Conservation (phyloP, 2,113 vertebrate genomes). For the Perccottus glenii region DNA sequence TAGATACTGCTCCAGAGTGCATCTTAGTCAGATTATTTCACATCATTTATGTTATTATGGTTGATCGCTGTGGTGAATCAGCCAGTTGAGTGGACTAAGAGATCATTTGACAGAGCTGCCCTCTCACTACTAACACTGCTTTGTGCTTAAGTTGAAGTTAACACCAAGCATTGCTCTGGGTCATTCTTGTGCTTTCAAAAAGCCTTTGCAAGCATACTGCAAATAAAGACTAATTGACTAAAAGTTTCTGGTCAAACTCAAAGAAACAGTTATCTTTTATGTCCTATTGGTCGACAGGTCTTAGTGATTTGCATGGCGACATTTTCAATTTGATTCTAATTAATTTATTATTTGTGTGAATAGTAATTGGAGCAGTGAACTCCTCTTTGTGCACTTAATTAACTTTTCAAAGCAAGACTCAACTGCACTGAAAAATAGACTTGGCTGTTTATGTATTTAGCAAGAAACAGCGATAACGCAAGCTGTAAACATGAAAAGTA, state of each 20-base stretch:
- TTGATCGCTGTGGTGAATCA: constrained; percentile 72
- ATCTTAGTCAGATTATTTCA: constrained; percentile 61
- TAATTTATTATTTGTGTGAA: constrained; percentile 76
- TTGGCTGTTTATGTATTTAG: constrained; percentile 18
- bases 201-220: not conserved
- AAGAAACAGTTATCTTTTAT: not conserved
- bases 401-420: constrained; percentile 51
- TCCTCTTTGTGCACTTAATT: constrained; percentile 57
- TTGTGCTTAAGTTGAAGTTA: too few relatives aligned
- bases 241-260: not conserved
- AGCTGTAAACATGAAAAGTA: constrained; percentile 24
- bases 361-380: constrained; percentile 61
- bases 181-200: too few relatives aligned
- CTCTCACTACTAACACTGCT: too few relatives aligned
- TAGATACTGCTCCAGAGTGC: constrained; percentile 53
- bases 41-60: constrained; percentile 81
- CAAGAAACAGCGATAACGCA: constrained; percentile 25
- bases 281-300: constrained; percentile 15
- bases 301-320: constrained; percentile 56
- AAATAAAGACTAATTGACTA: not conserved
- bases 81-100: constrained; percentile 28
- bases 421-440: constrained; percentile 44
- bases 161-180: too few relatives aligned
- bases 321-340: constrained; percentile 75
- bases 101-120: too few relatives aligned